Base-by-base conservation (phyloP, 2,888 invertebrate genomes). In the Patella caerulea region DNA sequence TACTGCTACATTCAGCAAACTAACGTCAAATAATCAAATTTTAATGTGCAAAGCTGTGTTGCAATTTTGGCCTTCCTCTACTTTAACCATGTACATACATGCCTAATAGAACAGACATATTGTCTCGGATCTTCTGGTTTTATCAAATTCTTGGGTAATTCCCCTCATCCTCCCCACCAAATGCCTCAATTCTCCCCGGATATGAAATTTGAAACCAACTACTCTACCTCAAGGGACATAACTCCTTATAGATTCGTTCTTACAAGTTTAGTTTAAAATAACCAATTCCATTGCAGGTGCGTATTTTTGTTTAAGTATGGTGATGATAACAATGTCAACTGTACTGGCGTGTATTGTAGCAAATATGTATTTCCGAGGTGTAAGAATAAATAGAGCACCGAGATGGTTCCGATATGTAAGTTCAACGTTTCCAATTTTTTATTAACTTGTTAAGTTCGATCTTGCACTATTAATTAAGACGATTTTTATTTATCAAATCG, bases 241-340 rank as follows among this genome's bases (percentile, higher is more conserved):
- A 65, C 65, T 65, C 65, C 24, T 24, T 11, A 9, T 12, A 65
- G 24, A 24, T 9, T 9, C 19, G 19, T 2, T 7, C 7, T 65
- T 65, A 5, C 45, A 45, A 9, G 3, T 45, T n/a, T n/a, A n/a
- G n/a, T n/a, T n/a, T n/a, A 45, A 45, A 45, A 9, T 45, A 45
- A 45, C 45, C 45, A 65, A 24, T 65, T 65, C 24, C 65, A 19
- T 65, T 80, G 17, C 82, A 84, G 84, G 84, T 54, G 84, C 86
- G 53, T 86, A 86, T 79, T 86, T 84, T 77, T 86, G 86, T 72
- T 77, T 85, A 56, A 85, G 84, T 75, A 84, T 86, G 86, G 78
- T 84, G n/a, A 84, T 86, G 85, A 86, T 86, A 54, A 84, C 86
- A 4, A 75, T 85, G 76, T 85, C 85, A 12, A 85, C 86, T 11